phyloP scores from a whole-genome alignment of 1,140 invertebrate genomes.

The Leptinotarsa undecemlineata region DNA sequence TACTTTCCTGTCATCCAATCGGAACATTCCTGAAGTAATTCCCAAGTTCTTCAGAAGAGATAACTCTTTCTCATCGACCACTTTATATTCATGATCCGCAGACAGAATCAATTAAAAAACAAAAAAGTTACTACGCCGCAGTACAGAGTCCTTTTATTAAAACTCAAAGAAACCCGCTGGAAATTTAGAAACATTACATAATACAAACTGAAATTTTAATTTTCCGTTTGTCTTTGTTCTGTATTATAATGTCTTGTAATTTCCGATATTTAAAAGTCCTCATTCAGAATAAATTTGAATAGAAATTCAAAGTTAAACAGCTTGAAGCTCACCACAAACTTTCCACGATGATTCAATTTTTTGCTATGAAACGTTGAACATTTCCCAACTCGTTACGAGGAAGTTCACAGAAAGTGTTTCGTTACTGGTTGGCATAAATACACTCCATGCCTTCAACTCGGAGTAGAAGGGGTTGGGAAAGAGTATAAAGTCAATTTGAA shows the following conservation, averaged over 20 bases:
- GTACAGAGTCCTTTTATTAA: slow-evolving; percentile 12
- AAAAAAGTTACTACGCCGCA: not conserved
- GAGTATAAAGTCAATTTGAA: no score
- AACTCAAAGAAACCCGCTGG: slow-evolving; percentile 19
- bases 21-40: not conserved
- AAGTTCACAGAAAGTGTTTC: no score
- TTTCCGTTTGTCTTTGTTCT: slow-evolving; percentile 22
- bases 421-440: no score
- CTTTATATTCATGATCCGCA: not conserved
- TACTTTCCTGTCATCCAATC: not conserved
- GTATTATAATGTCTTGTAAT: slow-evolving; percentile 26
- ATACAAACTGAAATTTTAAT: slow-evolving; percentile 27
- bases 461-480: no score
- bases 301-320: slow-evolving; percentile 22
- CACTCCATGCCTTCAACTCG: no score
- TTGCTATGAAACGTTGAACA: slow-evolving; percentile 2
- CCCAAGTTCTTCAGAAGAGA: not conserved
- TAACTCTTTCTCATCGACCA: not conserved
- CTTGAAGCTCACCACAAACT: slow-evolving; percentile 23
- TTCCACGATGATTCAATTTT: slow-evolving; percentile 28
- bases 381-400: not conserved
- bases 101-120: slow-evolving; percentile 8
- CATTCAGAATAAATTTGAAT: slow-evolving; percentile 22
- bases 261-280: slow-evolving; percentile 28
- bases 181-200: slow-evolving; percentile 28